Evolutionary conservation across 2,888 invertebrate species (phyloP).

Genomic region (Drosophila gaucha): DNA sequence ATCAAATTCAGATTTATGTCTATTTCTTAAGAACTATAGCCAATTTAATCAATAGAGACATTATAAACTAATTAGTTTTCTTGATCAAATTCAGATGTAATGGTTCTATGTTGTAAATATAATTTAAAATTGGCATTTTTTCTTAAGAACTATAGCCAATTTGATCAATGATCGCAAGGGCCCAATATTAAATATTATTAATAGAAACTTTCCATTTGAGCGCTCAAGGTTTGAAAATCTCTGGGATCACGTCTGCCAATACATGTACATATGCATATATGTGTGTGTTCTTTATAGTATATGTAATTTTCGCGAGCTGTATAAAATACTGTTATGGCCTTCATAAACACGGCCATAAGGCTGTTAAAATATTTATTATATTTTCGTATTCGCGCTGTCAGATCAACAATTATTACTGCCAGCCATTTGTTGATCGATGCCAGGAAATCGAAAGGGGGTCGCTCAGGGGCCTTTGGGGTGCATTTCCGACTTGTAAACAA

Average conservation of each 20-base stretch:
- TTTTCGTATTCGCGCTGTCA: slow-evolving; percentile 39
- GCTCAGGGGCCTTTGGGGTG: slow-evolving; percentile 17
- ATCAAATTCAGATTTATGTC: too few species aligned
- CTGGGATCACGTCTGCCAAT: slow-evolving; percentile 1
- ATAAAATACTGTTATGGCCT: slow-evolving; percentile 36
- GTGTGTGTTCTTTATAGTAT: too few species aligned
- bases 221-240: slow-evolving; percentile 12
- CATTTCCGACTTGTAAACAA: slow-evolving; percentile 62
- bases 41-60: too few species aligned
- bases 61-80: too few species aligned
- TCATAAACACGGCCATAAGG: slow-evolving; percentile 35
- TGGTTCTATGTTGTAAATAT: too few species aligned
- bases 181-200: not conserved
- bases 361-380: slow-evolving; percentile 52
- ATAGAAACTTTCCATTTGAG: not conserved
- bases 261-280: not conserved
- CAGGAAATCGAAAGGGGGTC: slow-evolving; percentile 55
- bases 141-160: not conserved
- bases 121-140: too few species aligned
- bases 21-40: too few species aligned
- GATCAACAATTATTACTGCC: slow-evolving; percentile 44
- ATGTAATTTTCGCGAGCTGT: slow-evolving; percentile 27
- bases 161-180: not conserved
- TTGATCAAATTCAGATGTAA: too few species aligned
- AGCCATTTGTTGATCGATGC: slow-evolving; percentile 27